Percentiles rank a stretch among this genome's conserved stretches.
Conservation (phyloP, 2,888 invertebrate species). For the Autographa gamma region DNA sequence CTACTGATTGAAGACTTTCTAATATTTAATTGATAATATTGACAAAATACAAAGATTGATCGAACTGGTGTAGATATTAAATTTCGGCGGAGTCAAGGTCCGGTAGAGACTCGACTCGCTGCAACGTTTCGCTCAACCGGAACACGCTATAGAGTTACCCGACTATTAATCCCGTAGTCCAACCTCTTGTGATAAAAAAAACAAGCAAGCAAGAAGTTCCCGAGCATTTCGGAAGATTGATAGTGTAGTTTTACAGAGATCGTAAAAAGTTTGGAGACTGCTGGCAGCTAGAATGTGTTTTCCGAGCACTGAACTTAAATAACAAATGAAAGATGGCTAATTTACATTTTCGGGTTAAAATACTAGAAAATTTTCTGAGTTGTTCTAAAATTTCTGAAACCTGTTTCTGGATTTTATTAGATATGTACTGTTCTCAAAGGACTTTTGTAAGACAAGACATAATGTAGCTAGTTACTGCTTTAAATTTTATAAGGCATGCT, state of each 20-base stretch:
- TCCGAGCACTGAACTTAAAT: not conserved
- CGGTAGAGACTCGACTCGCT: slow-evolving; percentile 58
- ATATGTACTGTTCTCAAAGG: too few relatives aligned
- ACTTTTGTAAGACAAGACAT: too few relatives aligned
- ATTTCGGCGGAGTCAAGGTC: slow-evolving; percentile 73
- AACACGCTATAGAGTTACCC: slow-evolving; percentile 69
- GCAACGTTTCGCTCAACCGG: slow-evolving; percentile 65
- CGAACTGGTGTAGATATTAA: slow-evolving; percentile 52
- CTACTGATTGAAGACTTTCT: not conserved
- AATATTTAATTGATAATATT: not conserved
- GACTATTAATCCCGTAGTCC: slow-evolving; percentile 33
- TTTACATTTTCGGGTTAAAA: not conserved
- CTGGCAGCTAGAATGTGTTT: not conserved
- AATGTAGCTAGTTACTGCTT: too few relatives aligned
- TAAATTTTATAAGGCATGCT: too few relatives aligned
- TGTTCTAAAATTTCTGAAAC: too few relatives aligned
- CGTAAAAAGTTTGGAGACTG: slow-evolving; percentile 1
- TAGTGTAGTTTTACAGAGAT: not conserved
- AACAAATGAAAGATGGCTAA: not conserved
- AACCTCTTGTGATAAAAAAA: not conserved
- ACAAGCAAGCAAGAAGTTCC: not conserved
- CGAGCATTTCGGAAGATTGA: not conserved
- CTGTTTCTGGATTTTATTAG: too few relatives aligned
- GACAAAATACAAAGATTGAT: slow-evolving; percentile 31
- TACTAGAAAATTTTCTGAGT: too few relatives aligned